Conservation (phyloP, 2,888 invertebrate species). For the Drosophila subquinaria region DNA sequence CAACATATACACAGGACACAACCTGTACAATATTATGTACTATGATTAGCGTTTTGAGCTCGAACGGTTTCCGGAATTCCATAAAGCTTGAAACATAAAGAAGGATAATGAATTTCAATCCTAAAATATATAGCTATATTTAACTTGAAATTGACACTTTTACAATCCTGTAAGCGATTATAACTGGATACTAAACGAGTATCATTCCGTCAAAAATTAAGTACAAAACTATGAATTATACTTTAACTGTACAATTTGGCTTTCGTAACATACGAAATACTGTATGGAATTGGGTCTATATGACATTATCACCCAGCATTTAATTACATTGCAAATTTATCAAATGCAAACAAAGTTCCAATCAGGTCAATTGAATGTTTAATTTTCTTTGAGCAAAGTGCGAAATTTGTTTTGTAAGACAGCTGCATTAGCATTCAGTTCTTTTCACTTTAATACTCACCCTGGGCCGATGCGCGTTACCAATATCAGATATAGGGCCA, state of each 20-base stretch:
- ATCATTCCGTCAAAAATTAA: background rate
- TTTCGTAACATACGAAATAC: background rate
- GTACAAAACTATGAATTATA: too few relatives aligned
- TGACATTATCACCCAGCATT: conserved; percentile 15
- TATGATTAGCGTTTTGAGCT: conserved; percentile 89
- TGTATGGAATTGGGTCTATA: background rate
- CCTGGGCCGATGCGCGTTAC: conserved; percentile 64
- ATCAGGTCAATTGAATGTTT: conserved; percentile 26
- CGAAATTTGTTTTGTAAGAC: too few relatives aligned
- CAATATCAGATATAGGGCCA: conserved; percentile 72
- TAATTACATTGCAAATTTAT: background rate
- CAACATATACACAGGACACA: conserved; percentile 73
- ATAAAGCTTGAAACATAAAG: conserved; percentile 86
- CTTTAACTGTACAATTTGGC: too few relatives aligned
- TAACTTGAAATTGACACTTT: background rate
- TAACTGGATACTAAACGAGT: background rate
- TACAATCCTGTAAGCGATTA: background rate
- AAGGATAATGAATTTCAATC: conserved; percentile 1
- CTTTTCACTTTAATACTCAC: conserved; percentile 56
- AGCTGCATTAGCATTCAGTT: background rate
- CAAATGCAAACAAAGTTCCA: background rate
- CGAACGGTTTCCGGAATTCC: conserved; percentile 89
- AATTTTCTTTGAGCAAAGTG: conserved; percentile 37
- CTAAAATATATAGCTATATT: background rate
- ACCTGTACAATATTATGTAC: conserved; percentile 94